Conservation (phyloP, 2,888 invertebrate species). For the Syrphus vitripennis region DNA sequence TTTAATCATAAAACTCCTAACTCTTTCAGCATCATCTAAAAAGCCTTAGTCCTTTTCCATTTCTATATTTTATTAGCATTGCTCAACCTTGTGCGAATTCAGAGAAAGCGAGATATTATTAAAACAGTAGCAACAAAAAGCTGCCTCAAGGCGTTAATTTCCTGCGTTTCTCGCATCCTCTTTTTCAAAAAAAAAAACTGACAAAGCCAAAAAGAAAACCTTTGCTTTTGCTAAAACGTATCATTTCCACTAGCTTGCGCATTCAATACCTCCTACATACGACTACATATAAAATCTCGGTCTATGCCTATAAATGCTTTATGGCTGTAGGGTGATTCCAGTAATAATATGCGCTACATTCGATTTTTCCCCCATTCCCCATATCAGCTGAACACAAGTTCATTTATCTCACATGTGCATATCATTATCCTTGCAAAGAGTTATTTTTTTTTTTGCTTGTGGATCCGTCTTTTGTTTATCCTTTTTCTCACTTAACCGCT, state of each 20-base stretch:
- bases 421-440: constrained; percentile 59
- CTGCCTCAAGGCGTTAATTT: constrained; percentile 54
- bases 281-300: not conserved
- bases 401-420: constrained; percentile 62
- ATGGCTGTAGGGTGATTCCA: constrained; percentile 40
- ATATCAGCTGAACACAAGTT: constrained; percentile 2
- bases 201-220: constrained; percentile 28
- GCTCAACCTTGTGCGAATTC: not conserved
- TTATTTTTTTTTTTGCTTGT: constrained; percentile 26
- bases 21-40: not conserved
- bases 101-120: not conserved
- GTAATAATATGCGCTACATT: constrained; percentile 50
- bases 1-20: not conserved
- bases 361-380: constrained; percentile 43
- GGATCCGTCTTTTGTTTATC: constrained; percentile 29
- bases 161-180: constrained; percentile 54
- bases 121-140: not conserved
- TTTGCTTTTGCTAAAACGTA: constrained; percentile 9
- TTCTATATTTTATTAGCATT: not conserved
- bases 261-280: not conserved
- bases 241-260: constrained; percentile 15
- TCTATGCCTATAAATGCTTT: not conserved
- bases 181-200: too few relatives aligned
- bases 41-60: not conserved
- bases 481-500: constrained; percentile 17